Base-by-base conservation (phyloP, 2,888 invertebrate genomes). In the Tenthredo scrophulariae region DNA sequence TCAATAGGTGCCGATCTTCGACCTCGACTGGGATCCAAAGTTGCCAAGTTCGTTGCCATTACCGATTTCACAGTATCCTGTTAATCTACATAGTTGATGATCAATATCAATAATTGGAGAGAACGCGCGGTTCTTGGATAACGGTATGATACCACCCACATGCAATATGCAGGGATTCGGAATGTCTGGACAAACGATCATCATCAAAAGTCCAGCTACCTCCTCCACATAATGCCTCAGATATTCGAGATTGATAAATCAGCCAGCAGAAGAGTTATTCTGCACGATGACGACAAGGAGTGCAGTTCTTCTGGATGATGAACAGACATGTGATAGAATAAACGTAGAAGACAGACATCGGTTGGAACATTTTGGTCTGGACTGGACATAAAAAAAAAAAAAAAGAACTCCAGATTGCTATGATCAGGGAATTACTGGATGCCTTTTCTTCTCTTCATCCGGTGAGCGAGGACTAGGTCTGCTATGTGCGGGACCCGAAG, bases 101-200 rank as follows among this genome's bases (percentile, higher is more conserved):
- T 46, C 43, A 7, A 15, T 10, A 18, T 40, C 40, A 10, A 37
- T 22, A 13, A 40, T 72, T 22, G 37, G 22, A 29, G 18, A 18
- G 29, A 50, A 9, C 50, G 43, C 5, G 43, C 15, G 46, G 46
- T 22, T 26, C 43, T 74, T 3, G 6, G 74, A 40, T 74, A 74
- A 74, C 74, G 43, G 74, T 74, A 43, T 4, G 9, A 72, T 62
- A 43, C 40, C 58, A 80, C 80, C 62, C 58, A 40, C 58, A 62
- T 80, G 13, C 18, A 2, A 43, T 22, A 40, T 43, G n/a, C 74
- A 22, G 74, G n/a, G n/a, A 43, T 18, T 13, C n/a, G 43, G 22
- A 74, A 74, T 15, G 43, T 74, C 74, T 74, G 74, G 40, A 40
- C 40, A 74, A 74, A 22, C 74, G 74, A 74, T 74, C 74, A 74